Percentiles rank a stretch among this genome's conserved stretches.
phyloP scores from a whole-genome alignment of 37 sponge, comb jelly and placozoan genomes.

The Lycopodina hypogea region DNA sequence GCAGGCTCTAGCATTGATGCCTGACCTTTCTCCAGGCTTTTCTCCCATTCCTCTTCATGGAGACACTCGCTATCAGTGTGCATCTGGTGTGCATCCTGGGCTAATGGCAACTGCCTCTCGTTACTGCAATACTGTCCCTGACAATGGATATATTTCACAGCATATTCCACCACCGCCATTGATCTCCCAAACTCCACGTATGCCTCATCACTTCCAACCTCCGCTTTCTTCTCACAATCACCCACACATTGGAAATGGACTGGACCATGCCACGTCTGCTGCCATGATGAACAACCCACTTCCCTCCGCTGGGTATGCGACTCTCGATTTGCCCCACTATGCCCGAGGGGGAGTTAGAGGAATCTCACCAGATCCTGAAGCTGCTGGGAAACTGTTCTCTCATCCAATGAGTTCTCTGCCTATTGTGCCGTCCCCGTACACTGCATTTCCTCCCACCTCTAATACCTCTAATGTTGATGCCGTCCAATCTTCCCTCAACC shows the following conservation, averaged over 20 bases:
- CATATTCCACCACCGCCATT: constrained; percentile 36
- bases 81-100: constrained; percentile 21
- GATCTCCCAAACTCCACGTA: constrained; percentile 21
- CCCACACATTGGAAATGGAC: neutral
- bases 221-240: neutral
- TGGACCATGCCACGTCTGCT: neutral
- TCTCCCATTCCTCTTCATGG: constrained; percentile 11
- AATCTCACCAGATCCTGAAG: neutral
- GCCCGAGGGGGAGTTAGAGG: neutral
- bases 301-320: constrained; percentile 1
- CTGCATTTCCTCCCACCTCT: neutral
- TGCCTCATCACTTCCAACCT: constrained; percentile 33
- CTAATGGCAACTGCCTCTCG: constrained; percentile 20
- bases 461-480: neutral
- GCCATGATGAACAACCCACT: constrained; percentile 1
- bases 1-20: constrained; percentile 9
- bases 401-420: constrained; percentile 12
- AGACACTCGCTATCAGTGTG: constrained; percentile 5
- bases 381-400: constrained; percentile 5
- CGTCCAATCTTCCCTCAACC: neutral
- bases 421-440: neutral
- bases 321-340: neutral
- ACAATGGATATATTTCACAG: constrained; percentile 21
- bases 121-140: constrained; percentile 2
- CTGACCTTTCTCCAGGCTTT: neutral